Evolutionary conservation across 2,888 invertebrate genomes (phyloP).

Genomic region (Drosophila nigricruria): DNA sequence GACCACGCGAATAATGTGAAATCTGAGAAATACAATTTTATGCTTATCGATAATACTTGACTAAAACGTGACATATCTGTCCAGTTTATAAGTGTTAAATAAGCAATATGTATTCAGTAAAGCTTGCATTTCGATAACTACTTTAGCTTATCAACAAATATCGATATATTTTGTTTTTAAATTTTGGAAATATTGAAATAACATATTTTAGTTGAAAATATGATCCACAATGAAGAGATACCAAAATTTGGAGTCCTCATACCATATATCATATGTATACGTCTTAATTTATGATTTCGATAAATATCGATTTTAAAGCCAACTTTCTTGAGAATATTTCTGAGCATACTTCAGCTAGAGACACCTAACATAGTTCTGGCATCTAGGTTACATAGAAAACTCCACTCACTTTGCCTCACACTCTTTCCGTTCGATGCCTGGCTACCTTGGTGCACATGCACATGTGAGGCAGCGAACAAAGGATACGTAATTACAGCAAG

Average conservation of each 20-base stretch:
- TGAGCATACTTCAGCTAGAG: neutral
- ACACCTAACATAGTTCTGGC: neutral
- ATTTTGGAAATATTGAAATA: neutral
- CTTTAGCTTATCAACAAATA: neutral
- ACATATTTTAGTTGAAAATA: no score
- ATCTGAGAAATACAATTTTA: neutral
- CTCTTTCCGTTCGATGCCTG: neutral
- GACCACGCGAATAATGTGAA: conserved; percentile 36
- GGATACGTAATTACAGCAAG: conserved; percentile 68
- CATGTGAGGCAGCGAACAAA: conserved; percentile 43
- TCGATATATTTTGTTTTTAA: neutral
- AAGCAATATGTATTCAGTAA: no score
- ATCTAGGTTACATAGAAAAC: no score
- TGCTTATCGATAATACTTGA: neutral
- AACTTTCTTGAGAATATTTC: neutral
- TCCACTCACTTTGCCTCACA: neutral
- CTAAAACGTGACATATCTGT: no score
- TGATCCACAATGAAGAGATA: no score
- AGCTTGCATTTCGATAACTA: neutral
- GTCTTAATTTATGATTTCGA: no score
- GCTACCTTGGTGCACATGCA: conserved; percentile 1
- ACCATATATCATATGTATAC: no score
- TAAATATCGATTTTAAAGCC: neutral
- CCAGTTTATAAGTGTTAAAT: no score
- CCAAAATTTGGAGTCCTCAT: no score